Base-by-base conservation (phyloP, 2,888 invertebrate species). In the Sphaerophoria taeniata region DNA sequence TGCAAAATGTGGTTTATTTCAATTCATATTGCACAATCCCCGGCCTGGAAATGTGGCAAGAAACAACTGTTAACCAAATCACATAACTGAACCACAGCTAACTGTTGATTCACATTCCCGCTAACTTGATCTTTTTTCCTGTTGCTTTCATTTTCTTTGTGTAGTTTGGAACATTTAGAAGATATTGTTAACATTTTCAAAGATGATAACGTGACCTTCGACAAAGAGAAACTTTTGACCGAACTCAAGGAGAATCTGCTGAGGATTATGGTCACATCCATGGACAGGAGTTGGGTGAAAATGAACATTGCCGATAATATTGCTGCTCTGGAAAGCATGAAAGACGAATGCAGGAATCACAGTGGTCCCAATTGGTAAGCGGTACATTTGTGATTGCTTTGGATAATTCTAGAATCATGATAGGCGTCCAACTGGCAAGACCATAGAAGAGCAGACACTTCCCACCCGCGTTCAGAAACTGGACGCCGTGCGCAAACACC, bases 1-100 rank as follows among this genome's bases (percentile, higher is more conserved):
- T 72, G 89, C 89, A 89, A 89, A 71, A 87, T 90, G 88, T 89
- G 81, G 43, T 78, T 43, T 51, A 61, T 72, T 53, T 63, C 43
- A 16, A 69, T 55, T 87, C 89, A 89, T 84, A 90, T 90, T 90
- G 90, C 90, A 90, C 90, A 88, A 89, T 88, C 89, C 89, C 89
- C 89, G 90, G 90, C 89, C 89, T 89, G 89, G 88, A 88, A 90
- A 90, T 88, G 74, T 49, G 51, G 72, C 85, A 80, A 87, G 34
- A 60, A 67, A 39, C 89, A 87, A 72, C 88, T 81, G 70, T 79
- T 70, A 77, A 71, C 6, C 5, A 51, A 53, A 14, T n/a, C 5
- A 47, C 6, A 39, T 67, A 67, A 67, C 67, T 53, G 67, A 43
- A 67, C 39, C 31, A 43, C 9, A 36, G 6, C 16, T 79, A 71